Percentiles rank a stretch among this genome's conserved stretches.
These are phyloP conservation scores for Myocastor coypus DNA, from an alignment of 2,113 vertebrate genomes.

Conservation along the genomic window DNA sequence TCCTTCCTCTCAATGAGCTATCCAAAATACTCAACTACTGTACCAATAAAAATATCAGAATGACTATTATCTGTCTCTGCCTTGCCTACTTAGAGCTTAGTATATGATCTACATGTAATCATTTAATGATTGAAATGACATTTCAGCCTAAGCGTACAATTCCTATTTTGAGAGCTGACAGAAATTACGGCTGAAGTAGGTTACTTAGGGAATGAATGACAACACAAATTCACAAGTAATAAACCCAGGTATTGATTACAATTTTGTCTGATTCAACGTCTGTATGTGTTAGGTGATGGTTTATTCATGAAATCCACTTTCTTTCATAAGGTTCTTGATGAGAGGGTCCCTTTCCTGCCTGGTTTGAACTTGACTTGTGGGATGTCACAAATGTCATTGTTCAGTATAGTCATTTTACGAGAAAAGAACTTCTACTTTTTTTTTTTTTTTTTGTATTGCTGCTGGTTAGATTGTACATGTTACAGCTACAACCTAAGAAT, in stretches of 20 bases:
- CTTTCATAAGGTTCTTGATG: background rate
- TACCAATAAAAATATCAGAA: background rate
- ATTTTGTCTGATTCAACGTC: conserved; percentile 18
- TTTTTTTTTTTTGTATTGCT: background rate
- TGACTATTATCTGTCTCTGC: background rate
- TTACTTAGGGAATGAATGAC: background rate
- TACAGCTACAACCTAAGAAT: background rate
- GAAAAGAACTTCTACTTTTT: background rate
- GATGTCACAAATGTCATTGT: background rate
- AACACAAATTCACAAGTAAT: background rate
- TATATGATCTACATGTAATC: background rate
- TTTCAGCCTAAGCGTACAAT: background rate
- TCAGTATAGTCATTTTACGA: background rate
- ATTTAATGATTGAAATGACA: background rate
- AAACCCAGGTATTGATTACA: background rate
- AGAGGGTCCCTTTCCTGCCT: background rate
- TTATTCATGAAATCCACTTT: background rate
- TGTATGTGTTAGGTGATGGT: background rate
- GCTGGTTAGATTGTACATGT: background rate
- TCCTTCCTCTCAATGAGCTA: background rate
- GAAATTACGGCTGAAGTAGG: background rate
- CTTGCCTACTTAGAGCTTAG: background rate
- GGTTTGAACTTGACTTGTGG: background rate
- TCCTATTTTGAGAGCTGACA: background rate
- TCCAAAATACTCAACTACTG: background rate